Evolutionary conservation across 2,888 invertebrate genomes (phyloP), one percentile per base, ranked within the genome.

Genomic region (Leptinotarsa peninsularis): DNA sequence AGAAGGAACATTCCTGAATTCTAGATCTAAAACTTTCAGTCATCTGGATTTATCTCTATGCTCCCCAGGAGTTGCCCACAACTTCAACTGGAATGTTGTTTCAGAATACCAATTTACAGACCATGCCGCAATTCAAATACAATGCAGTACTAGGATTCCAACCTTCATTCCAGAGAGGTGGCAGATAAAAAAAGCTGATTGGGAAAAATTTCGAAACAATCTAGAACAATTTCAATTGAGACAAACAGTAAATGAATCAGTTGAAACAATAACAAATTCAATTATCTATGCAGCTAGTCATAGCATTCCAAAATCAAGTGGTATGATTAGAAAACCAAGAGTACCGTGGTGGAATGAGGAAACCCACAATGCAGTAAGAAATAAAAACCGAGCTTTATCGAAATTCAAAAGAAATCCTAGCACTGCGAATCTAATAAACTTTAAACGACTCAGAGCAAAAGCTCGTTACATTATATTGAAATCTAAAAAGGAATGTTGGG

Each of bases 331-430:
- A 68, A 73, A 68, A 18, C 58, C 27, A 63, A 43, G 33, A 52
- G 66, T 75, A 49, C 75, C 75, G 18, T 75, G 75, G 54, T 75
- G 72, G 75, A 72, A 68, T 43, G 68, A 58, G 2, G 63, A 71
- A n/a, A 27, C 50, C 27, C 10, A 68, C 58, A 18, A 72, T 14
- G 75, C 68, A 21, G n/a, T 58, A 3, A 67, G 43, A 72, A 60
- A 50, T 18, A 74, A 71, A 50, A 74, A 74, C 43, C 17, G 43
- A 43, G 68, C 67, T 33, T 18, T 68, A 18, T 56, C 50, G n/a
- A 33, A 43, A 52, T 75, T 68, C 49, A 69, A 66, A 68, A 67
- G 63, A n/a, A n/a, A 21, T 21, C 56, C 66, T 14, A 75, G 27
- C 5, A 71, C 33, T 52, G 67, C 27, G 15, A 75, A 75, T 49